A percentile compares a stretch with the other conserved stretches of the same genome.
Evolutionary conservation across 1,140 invertebrate genomes (phyloP).

Genomic region (Zaprionus capensis): DNA sequence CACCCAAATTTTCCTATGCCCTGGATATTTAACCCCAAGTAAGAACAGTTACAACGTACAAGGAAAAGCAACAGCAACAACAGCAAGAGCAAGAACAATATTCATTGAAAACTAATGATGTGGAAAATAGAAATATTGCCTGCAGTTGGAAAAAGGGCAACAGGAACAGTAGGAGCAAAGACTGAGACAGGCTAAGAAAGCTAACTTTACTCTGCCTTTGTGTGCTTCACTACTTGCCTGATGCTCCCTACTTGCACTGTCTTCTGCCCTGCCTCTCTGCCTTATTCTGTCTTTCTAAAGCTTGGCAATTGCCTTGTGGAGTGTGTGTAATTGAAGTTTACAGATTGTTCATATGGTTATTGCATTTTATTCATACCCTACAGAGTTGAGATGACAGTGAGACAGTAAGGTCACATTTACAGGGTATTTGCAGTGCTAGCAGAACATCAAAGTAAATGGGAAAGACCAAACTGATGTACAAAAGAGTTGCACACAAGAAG

Average conservation of each 20-base stretch:
- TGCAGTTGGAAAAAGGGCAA: slow-evolving; percentile 50
- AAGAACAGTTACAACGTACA: not conserved
- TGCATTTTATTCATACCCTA: not conserved
- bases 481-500: no score
- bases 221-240: not conserved
- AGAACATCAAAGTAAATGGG: not conserved
- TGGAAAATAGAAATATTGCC: slow-evolving; percentile 81
- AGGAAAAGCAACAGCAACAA: not conserved
- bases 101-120: slow-evolving; percentile 82
- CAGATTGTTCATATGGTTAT: not conserved
- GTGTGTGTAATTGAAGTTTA: not conserved
- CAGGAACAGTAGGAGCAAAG: slow-evolving; percentile 4
- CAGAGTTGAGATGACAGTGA: not conserved
- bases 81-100: slow-evolving; percentile 51
- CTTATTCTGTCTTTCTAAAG: not conserved
- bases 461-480: not conserved
- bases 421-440: not conserved
- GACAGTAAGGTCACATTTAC: not conserved
- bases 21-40: slow-evolving; percentile 60
- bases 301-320: not conserved
- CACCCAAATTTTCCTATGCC: slow-evolving; percentile 28
- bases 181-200: slow-evolving; percentile 21
- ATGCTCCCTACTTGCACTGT: not conserved
- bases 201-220: not conserved
- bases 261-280: not conserved